Evolutionary conservation across 37 sponge, comb jelly and placozoan species (phyloP), one percentile per base, ranked within the genome.

Genomic region (Chondrilla cf. caribensis): DNA sequence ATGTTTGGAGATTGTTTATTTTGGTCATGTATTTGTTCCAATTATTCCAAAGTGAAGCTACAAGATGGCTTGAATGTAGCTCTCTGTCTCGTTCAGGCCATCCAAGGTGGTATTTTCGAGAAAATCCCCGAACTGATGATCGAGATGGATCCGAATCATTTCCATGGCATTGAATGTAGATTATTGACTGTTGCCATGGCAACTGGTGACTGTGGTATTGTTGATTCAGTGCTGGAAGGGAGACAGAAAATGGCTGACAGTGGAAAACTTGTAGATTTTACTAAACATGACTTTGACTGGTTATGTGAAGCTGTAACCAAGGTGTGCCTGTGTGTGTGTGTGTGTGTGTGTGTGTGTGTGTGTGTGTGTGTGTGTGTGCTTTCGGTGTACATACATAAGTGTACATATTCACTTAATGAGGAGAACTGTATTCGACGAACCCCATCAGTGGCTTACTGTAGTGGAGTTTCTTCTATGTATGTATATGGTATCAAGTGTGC

Each of bases 231-330:
- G 24, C 24, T 73, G 6, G 40, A 42, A 73, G 41, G 24, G 9
- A 32, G 76, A 42, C 43, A 73, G 33, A 60, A 83, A 22, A 78
- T 55, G 47, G 68, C 81, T 8, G 60, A 3, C 43, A 22, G 31
- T 40, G 84, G 72, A 0, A 79, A 85, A 58, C 86, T 85, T 28
- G 67, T 42, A 2, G 54, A 37, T 11, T 22, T 22, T 31, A 81
- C 82, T 33, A 68, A 55, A 21, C 72, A 77, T 73, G 86, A 92
- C 36, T 88, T 84, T 76, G 84, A 84, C 58, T 92, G 93, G 93
- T 77, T 92, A 29, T 51, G 78, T 39, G 87, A 92, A 39, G 84
- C 89, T 0, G 60, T 86, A 35, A 65, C 82, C 58, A 93, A 89
- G 90, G 93, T 93, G 26, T 76, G 77, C 3, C 18, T 44, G 51